These are phyloP conservation scores for Tuberolachnus salignus DNA, from an alignment of 2,888 invertebrate genomes.

Conservation along the genomic window DNA sequence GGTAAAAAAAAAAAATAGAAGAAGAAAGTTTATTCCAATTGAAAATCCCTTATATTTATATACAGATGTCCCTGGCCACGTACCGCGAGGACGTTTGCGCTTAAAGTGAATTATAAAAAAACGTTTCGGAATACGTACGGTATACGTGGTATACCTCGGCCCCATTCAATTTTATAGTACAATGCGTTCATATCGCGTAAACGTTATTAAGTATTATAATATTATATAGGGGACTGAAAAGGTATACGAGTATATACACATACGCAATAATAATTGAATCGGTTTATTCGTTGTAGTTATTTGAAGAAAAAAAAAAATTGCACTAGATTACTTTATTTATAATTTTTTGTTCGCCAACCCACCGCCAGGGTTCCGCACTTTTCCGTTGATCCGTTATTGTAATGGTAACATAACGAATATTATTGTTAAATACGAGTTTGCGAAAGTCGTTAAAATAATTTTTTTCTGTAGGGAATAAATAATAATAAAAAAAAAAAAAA, in stretches of 20 bases:
- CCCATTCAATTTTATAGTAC: constrained; percentile 2
- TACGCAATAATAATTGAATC: neutral
- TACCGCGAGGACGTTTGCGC: too few relatives aligned
- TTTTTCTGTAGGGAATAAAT: too few relatives aligned
- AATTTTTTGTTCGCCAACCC: neutral
- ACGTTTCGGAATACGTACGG: neutral
- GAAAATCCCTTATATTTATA: too few relatives aligned
- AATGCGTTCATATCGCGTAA: neutral
- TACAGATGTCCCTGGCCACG: too few relatives aligned
- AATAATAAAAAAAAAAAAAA: too few relatives aligned
- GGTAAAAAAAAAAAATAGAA: too few relatives aligned
- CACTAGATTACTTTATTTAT: neutral
- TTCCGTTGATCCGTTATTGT: neutral
- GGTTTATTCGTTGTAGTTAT: constrained; percentile 22
- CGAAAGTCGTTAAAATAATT: neutral
- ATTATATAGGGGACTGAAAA: neutral
- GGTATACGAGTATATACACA: neutral
- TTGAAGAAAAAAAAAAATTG: neutral
- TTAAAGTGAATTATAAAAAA: neutral
- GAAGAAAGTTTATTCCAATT: too few relatives aligned
- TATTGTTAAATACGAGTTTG: constrained; percentile 9
- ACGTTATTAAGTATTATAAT: constrained; percentile 18
- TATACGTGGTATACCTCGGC: neutral
- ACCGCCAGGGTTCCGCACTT: neutral
- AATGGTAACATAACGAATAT: neutral